phyloP scores from a whole-genome alignment of 2,797 vertebrate species.

The Anguilla marmorata region DNA sequence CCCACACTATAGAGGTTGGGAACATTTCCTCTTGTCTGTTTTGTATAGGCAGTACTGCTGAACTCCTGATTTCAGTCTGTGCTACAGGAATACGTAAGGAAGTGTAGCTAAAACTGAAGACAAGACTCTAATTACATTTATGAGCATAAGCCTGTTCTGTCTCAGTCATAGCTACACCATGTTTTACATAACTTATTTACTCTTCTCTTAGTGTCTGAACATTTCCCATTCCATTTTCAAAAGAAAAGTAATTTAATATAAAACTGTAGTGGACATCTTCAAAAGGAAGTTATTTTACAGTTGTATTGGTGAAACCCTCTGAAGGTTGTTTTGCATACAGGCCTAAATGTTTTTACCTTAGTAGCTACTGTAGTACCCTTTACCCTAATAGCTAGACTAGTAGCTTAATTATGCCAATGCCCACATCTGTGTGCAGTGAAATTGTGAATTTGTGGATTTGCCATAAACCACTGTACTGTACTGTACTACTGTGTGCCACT shows the following conservation, averaged over 20 bases:
- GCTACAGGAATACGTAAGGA: background rate
- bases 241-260: background rate
- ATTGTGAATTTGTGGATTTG: background rate
- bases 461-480: background rate
- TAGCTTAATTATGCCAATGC: background rate
- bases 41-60: background rate
- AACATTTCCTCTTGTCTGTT: background rate
- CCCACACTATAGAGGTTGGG: background rate
- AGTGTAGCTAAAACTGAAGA: background rate
- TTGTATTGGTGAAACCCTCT: background rate
- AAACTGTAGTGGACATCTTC: background rate
- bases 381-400: background rate
- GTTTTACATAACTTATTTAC: constrained; percentile 21
- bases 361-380: background rate
- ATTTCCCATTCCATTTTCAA: background rate
- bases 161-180: background rate
- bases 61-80: background rate
- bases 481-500: too few species aligned
- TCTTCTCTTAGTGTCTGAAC: background rate
- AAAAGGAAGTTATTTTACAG: background rate
- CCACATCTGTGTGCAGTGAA: background rate
- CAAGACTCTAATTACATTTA: background rate
- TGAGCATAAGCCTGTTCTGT: background rate
- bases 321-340: background rate
- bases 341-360: background rate